Base-by-base conservation (phyloP, 2,888 invertebrate species). In the Catocala fraxini region DNA sequence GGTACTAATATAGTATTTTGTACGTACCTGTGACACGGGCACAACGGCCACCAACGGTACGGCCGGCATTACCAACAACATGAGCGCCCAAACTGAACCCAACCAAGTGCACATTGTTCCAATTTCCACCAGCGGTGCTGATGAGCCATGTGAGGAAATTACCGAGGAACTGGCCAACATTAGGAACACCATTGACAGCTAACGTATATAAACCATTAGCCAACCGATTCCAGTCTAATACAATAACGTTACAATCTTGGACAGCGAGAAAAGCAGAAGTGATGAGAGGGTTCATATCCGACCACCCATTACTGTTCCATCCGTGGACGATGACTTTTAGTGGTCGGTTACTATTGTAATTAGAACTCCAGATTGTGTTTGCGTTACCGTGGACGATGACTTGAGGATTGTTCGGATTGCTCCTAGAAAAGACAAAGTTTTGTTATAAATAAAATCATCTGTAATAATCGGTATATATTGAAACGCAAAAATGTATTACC, bases 71-170 rank as follows among this genome's bases (percentile, higher is more conserved):
- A 1, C 90, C 91, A 1, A 89, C 89, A 6, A 90, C 73, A 60
- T 91, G 91, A 63, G 90, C 92, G 1, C 92, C 92, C 66, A 91
- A 84, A 72, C 92, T 91, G 83, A 87, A 88, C 35, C 92, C 92
- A 15, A 91, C 79, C 35, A 92, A 70, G 66, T 92, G 92, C 4
- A 91, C 77, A 33, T 86, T 85, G 68, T 85, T 84, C 85, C 86
- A 89, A 72, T 87, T 83, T 4, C 87, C 88, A 15, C 90, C 90
- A 11, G 78, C 82, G 0, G 70, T 87, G 46, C 80, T 81, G 62
- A 87, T 79, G 15, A 92, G 82, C 87, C 87, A 89, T 6, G 75
- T 63, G 6, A 91, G 59, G 76, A 89, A 90, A 65, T 85, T 80
- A 6, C 87, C 90, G 0, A 90, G 75, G 59, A 75, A 79, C 35